Conservation (phyloP, 2,888 invertebrate genomes). For the Ramazzottius varieornatus region DNA sequence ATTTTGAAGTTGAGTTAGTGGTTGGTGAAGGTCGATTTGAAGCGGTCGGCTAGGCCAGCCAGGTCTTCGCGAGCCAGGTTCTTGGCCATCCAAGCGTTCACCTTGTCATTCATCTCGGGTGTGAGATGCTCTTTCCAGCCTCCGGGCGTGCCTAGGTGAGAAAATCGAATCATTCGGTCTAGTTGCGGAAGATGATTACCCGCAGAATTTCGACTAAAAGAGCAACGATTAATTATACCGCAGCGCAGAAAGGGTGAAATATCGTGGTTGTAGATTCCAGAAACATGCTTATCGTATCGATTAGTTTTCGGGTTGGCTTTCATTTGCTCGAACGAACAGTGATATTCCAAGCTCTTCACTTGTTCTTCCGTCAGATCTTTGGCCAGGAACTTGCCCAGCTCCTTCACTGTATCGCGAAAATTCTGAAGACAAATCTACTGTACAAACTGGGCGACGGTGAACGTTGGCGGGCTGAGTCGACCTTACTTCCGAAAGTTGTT, state of each 20-base stretch:
- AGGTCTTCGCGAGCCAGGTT: not conserved
- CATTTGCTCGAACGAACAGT: not conserved
- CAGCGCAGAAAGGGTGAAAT: not conserved
- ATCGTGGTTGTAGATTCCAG: not conserved
- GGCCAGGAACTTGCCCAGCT: not conserved
- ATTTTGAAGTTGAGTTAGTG: too few relatives aligned
- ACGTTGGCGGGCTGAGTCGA: too few relatives aligned
- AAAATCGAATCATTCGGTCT: not conserved
- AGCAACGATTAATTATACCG: not conserved
- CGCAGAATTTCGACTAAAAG: not conserved
- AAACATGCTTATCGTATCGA: not conserved
- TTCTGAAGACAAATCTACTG: too few relatives aligned
- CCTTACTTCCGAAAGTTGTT: not conserved
- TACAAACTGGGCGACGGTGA: too few relatives aligned
- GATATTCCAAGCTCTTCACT: not conserved
- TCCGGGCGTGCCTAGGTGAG: not conserved
- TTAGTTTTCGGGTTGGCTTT: not conserved
- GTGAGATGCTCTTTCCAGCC: not conserved
- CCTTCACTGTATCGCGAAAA: not conserved
- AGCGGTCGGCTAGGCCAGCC: not conserved
- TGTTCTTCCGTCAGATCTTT: not conserved
- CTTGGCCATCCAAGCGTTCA: not conserved
- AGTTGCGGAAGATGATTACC: not conserved
- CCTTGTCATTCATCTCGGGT: not conserved
- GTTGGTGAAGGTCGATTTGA: not conserved